Percentiles rank a stretch among this genome's conserved stretches.
Conservation (phyloP, 2,797 vertebrate species). For the Halcyon smyrnensis region DNA sequence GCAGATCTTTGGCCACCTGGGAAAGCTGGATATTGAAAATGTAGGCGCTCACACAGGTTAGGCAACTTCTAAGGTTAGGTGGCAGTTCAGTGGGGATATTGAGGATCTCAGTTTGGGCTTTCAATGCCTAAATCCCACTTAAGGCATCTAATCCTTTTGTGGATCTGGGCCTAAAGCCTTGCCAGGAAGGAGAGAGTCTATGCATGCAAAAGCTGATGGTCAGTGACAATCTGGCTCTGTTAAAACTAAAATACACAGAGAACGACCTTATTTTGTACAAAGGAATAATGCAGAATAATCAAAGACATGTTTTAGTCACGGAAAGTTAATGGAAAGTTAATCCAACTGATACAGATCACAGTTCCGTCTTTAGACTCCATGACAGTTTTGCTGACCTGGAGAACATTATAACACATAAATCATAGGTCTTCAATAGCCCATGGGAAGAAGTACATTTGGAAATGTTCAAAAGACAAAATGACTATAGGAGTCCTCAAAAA, state of each 20-base stretch:
- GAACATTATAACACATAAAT: conserved; percentile 22
- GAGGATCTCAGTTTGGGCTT: conserved; percentile 58
- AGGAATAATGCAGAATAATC: conserved; percentile 60
- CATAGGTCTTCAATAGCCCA: not conserved
- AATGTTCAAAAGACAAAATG: not conserved
- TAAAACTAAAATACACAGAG: conserved; percentile 47
- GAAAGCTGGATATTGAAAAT: conserved; percentile 51
- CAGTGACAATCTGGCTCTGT: conserved; percentile 41
- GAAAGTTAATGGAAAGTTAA: conserved; percentile 58
- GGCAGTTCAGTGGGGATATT: conserved; percentile 62
- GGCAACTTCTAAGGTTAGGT: conserved; percentile 64
- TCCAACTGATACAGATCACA: conserved; percentile 44
- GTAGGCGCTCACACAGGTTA: conserved; percentile 34
- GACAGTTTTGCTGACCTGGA: conserved; percentile 34
- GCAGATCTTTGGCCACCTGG: conserved; percentile 17
- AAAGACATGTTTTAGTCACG: not conserved
- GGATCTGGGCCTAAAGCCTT: conserved; percentile 56
- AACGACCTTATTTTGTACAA: conserved; percentile 33
- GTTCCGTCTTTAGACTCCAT: not conserved
- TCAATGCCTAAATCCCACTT: conserved; percentile 68
- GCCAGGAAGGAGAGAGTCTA: conserved; percentile 28
- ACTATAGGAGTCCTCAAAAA: not conserved
- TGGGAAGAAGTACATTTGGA: not conserved
- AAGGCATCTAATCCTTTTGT: conserved; percentile 69
- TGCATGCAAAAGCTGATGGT: conserved; percentile 60